Percentiles rank a stretch among this genome's conserved stretches.
These are phyloP conservation scores for Bagarius yarrelli DNA, from an alignment of 2,113 vertebrate genomes.

Conservation along the genomic window DNA sequence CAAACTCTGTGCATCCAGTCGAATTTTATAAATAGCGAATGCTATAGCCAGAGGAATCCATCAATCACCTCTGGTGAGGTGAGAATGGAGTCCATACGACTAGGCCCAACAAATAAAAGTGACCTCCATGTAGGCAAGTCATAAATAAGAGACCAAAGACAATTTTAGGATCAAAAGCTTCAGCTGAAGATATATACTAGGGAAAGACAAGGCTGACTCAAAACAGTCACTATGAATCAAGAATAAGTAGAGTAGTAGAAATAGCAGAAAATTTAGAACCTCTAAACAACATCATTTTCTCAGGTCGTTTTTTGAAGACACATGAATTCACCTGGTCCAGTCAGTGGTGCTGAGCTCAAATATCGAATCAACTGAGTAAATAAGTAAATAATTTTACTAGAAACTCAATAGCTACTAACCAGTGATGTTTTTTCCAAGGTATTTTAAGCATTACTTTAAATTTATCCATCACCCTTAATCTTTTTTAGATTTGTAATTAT, in stretches of 20 bases:
- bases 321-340: too few relatives aligned
- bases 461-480: not conserved
- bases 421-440: not conserved
- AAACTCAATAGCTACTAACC: not conserved
- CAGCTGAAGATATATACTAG: constrained; percentile 5
- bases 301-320: too few relatives aligned
- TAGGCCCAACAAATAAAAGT: constrained; percentile 13
- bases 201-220: constrained; percentile 20
- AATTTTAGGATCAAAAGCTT: constrained; percentile 9
- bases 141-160: constrained; percentile 34
- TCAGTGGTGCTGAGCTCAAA: too few relatives aligned
- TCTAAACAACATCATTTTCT: too few relatives aligned
- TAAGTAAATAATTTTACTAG: too few relatives aligned
- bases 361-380: too few relatives aligned
- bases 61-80: constrained; percentile 7
- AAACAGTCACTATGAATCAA: not conserved
- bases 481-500: not conserved
- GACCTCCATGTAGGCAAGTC: not conserved
- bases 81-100: not conserved
- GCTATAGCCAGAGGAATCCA: constrained; percentile 39
- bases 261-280: too few relatives aligned
- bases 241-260: not conserved
- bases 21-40: constrained; percentile 27
- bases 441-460: not conserved
- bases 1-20: not conserved